A percentile compares a stretch with the other conserved stretches of the same genome.
Conservation (phyloP, 2,797 vertebrate genomes). For the Girardinus metallicus region DNA sequence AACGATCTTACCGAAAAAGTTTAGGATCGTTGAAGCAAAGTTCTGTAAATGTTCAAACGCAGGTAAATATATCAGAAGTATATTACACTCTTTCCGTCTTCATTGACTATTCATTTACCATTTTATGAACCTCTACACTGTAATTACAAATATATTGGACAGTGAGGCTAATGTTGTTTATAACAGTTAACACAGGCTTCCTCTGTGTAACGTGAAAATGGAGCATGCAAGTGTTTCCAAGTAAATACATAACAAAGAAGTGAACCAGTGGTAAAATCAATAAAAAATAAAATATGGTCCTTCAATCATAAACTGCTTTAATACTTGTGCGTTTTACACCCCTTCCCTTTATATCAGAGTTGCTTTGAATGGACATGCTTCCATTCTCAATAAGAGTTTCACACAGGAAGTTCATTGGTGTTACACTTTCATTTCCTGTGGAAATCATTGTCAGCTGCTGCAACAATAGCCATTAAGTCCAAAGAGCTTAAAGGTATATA, state of each 20-base stretch:
- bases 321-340: neutral
- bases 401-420: neutral
- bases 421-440: neutral
- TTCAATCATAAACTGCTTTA: neutral
- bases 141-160: neutral
- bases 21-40: neutral
- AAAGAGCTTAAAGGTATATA: neutral
- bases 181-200: neutral
- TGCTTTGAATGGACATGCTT: neutral
- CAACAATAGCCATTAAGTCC: neutral
- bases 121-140: neutral
- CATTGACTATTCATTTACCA: neutral
- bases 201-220: neutral
- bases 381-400: neutral
- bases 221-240: neutral
- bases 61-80: neutral
- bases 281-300: neutral
- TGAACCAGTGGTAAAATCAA: neutral
- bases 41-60: neutral
- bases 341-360: neutral
- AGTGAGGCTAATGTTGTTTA: neutral
- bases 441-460: neutral
- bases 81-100: neutral
- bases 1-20: neutral
- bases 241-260: neutral